phyloP scores from a whole-genome alignment of 2,888 invertebrate species.

The Thysanoteuthis rhombus region DNA sequence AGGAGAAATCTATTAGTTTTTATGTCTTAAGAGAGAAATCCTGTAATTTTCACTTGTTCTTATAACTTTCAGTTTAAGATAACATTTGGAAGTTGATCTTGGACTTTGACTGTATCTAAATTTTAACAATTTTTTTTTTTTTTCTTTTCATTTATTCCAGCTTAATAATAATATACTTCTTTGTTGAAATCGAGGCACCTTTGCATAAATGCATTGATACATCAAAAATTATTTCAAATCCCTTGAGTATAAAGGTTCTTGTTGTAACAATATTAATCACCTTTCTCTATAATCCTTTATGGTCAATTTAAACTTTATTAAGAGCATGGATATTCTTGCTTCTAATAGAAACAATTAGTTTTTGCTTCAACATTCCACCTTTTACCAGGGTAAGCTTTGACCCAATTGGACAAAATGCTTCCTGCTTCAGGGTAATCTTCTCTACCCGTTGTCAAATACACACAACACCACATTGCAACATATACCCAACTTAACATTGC shows the following conservation, averaged over 20 bases:
- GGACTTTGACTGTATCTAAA: background rate
- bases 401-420: too few relatives aligned
- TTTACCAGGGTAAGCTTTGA: too few relatives aligned
- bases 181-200: background rate
- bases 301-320: too few relatives aligned
- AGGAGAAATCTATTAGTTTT: background rate
- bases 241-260: background rate
- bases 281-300: background rate
- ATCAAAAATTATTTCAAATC: too few relatives aligned
- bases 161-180: background rate
- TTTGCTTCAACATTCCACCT: too few relatives aligned
- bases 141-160: background rate
- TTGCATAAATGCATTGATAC: background rate
- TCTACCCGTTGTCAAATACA: too few relatives aligned
- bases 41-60: background rate
- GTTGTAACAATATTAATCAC: background rate
- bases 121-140: too few relatives aligned
- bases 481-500: too few relatives aligned
- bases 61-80: background rate
- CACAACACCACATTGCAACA: too few relatives aligned
- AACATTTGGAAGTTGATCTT: background rate
- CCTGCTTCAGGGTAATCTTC: too few relatives aligned
- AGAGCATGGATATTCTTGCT: too few relatives aligned
- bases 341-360: too few relatives aligned
- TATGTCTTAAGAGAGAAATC: background rate